A percentile compares a stretch with the other conserved stretches of the same genome.
phyloP scores from a whole-genome alignment of 2,888 invertebrate species.

The Calameuta pallipes region DNA sequence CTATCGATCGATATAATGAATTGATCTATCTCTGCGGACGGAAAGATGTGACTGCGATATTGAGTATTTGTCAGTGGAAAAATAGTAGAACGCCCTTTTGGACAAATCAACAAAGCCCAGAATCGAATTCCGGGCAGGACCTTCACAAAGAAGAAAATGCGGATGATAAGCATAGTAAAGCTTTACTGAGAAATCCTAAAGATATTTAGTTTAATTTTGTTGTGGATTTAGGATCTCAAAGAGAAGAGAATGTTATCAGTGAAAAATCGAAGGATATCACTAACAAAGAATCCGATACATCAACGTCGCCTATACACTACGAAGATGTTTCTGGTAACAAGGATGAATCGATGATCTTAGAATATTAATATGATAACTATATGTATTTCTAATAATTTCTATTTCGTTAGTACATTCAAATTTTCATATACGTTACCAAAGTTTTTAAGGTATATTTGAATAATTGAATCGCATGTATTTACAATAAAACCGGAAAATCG shows the following conservation, averaged over 20 bases:
- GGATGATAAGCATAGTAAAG: neutral
- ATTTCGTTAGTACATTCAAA: neutral
- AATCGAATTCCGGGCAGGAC: neutral
- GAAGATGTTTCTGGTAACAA: neutral
- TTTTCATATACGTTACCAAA: neutral
- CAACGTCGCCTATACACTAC: neutral
- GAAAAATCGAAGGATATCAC: neutral
- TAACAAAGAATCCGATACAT: neutral
- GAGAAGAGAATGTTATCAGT: too few species aligned
- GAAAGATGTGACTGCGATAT: conserved; percentile 60
- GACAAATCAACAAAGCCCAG: conserved; percentile 30
- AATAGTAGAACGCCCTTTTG: conserved; percentile 66
- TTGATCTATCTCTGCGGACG: conserved; percentile 62
- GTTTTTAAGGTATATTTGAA: neutral
- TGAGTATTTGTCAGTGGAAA: conserved; percentile 69
- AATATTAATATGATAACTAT: neutral
- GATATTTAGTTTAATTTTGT: neutral
- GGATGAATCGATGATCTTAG: neutral
- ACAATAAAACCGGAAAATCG: neutral
- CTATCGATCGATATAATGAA: conserved; percentile 67
- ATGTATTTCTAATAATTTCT: neutral
- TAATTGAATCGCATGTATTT: neutral
- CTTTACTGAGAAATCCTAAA: neutral
- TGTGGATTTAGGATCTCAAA: neutral
- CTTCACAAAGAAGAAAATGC: neutral